Percentiles rank a stretch among this genome's conserved stretches.
Conservation (phyloP, 2,113 vertebrate species). For the Corvus hawaiiensis region DNA sequence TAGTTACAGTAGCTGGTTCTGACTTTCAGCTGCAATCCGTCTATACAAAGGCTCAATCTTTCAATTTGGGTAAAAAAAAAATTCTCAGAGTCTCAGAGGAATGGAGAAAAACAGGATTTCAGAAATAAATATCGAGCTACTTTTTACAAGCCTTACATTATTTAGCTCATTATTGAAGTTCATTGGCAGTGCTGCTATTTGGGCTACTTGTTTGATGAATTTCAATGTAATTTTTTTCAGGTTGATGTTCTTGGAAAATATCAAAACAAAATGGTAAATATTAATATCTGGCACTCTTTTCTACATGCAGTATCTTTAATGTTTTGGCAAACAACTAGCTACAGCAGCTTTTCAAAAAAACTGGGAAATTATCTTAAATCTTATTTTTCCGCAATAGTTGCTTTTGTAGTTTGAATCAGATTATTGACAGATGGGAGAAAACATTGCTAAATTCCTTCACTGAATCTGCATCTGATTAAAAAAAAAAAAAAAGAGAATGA, state of each 20-base stretch:
- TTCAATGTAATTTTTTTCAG: background rate
- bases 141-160: background rate
- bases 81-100: background rate
- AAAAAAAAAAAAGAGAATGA: background rate
- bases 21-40: background rate
- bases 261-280: background rate
- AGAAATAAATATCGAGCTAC: background rate
- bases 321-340: background rate
- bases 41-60: background rate
- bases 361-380: background rate
- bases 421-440: background rate
- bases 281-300: background rate
- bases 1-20: background rate
- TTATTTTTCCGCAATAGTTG: background rate
- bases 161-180: background rate
- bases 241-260: background rate
- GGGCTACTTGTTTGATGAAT: background rate
- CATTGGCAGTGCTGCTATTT: background rate
- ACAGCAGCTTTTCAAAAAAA: background rate
- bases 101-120: background rate
- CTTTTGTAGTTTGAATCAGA: background rate
- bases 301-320: background rate
- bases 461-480: background rate
- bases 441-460: background rate
- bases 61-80: background rate